These are phyloP conservation scores for Spinibarbus caldwelli DNA, from an alignment of 2,797 vertebrate species.

Conservation along the genomic window DNA sequence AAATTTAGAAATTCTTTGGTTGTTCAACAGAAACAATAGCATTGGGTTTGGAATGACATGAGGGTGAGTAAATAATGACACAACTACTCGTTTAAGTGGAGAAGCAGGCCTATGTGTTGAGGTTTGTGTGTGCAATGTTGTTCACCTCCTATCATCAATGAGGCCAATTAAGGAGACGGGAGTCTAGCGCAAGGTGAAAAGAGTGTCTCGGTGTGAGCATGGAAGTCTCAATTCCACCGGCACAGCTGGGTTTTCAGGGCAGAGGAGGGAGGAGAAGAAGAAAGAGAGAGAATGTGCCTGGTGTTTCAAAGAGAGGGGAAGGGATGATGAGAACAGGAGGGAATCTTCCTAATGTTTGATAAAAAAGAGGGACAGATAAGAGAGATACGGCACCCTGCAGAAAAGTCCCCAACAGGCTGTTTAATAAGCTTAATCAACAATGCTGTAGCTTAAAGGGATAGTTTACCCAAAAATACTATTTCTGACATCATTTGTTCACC, in stretches of 20 bases:
- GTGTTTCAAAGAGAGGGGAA: neutral
- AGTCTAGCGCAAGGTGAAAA: conserved; percentile 57
- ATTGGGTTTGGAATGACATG: neutral
- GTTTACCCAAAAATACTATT: neutral
- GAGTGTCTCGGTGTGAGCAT: conserved; percentile 23
- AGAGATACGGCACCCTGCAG: neutral
- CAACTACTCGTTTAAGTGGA: neutral
- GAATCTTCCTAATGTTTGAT: conserved; percentile 16
- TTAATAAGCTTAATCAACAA: conserved; percentile 18
- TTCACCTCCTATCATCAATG: conserved; percentile 58
- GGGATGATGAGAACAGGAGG: neutral
- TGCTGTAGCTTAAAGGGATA: neutral
- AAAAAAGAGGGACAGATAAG: too few species aligned
- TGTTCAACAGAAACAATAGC: neutral
- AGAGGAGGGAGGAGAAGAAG: neutral
- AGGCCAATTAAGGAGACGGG: conserved; percentile 60
- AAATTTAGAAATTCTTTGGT: neutral
- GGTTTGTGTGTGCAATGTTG: conserved; percentile 47
- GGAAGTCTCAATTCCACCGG: conserved; percentile 38
- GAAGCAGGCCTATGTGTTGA: conserved; percentile 6
- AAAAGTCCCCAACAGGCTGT: neutral
- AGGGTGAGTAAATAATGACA: conserved; percentile 29
- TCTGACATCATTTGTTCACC: neutral
- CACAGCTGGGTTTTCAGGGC: conserved; percentile 42
- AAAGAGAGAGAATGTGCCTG: conserved; percentile 1